These are phyloP conservation scores for Cheilosia pagana DNA, from an alignment of 2,888 invertebrate species.

Conservation along the genomic window DNA sequence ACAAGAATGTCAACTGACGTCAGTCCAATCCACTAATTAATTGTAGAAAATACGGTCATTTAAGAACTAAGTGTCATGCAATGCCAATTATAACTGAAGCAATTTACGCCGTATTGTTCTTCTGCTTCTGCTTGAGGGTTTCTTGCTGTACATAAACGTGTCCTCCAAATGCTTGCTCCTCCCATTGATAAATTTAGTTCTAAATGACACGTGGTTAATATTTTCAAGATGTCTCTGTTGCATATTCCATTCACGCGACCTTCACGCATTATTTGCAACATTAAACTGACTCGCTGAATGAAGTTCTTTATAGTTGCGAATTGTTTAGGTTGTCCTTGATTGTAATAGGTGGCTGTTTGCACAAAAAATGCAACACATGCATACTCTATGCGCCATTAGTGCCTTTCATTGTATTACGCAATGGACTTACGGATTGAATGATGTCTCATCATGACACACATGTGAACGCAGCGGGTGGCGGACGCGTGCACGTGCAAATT, in stretches of 20 bases:
- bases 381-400: not conserved
- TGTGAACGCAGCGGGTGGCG: conserved; percentile 7
- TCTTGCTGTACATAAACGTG: no score
- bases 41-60: no score
- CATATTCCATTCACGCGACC: not conserved
- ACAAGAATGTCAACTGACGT: no score
- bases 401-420: conserved; percentile 6
- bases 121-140: no score
- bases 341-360: no score
- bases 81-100: no score
- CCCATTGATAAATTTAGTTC: not conserved
- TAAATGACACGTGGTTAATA: conserved; percentile 28
- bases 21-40: no score
- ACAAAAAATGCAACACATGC: not conserved
- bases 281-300: not conserved
- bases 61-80: no score
- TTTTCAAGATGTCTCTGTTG: conserved; percentile 8
- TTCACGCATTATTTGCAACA: conserved; percentile 14
- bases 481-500: conserved; percentile 11
- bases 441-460: not conserved
- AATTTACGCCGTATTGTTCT: no score
- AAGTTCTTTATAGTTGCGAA: conserved; percentile 1
- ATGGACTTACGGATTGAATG: not conserved
- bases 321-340: conserved; percentile 13
- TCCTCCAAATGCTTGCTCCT: not conserved